Evolutionary conservation across 2,113 vertebrate genomes (phyloP).

Genomic region (Microtus ochrogaster): DNA sequence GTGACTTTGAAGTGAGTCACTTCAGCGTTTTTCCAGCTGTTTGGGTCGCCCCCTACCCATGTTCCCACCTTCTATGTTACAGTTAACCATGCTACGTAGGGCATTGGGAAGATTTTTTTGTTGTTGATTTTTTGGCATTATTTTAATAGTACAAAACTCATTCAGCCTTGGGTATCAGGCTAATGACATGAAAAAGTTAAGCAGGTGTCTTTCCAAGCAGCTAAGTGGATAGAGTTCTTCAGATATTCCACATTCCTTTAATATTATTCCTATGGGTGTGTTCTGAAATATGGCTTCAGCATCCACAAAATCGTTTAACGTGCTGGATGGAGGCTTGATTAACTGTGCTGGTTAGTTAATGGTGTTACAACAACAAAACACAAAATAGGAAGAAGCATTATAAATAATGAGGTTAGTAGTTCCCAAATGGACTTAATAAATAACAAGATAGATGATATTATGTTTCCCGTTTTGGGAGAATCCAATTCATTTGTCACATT

Average conservation of each 20-base stretch:
- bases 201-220: not conserved
- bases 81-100: not conserved
- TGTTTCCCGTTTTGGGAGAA: slow-evolving; percentile 22
- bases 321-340: not conserved
- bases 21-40: not conserved
- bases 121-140: not conserved
- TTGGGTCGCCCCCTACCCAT: not conserved
- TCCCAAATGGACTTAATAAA: slow-evolving; percentile 35
- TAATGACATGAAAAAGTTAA: not conserved
- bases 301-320: slow-evolving; percentile 16
- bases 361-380: not conserved
- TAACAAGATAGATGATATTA: not conserved
- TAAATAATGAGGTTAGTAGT: slow-evolving; percentile 46
- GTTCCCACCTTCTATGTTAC: not conserved
- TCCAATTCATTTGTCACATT: not conserved
- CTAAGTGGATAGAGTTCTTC: not conserved
- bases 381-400: slow-evolving; percentile 22
- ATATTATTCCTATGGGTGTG: not conserved
- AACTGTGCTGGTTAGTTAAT: slow-evolving; percentile 18
- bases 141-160: slow-evolving; percentile 44
- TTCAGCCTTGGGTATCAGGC: not conserved
- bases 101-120: not conserved
- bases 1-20: not conserved
- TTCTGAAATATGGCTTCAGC: not conserved
- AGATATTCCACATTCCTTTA: not conserved